These are phyloP conservation scores for Mesaphorura yosii DNA, from an alignment of 1,140 invertebrate species.

Conservation along the genomic window DNA sequence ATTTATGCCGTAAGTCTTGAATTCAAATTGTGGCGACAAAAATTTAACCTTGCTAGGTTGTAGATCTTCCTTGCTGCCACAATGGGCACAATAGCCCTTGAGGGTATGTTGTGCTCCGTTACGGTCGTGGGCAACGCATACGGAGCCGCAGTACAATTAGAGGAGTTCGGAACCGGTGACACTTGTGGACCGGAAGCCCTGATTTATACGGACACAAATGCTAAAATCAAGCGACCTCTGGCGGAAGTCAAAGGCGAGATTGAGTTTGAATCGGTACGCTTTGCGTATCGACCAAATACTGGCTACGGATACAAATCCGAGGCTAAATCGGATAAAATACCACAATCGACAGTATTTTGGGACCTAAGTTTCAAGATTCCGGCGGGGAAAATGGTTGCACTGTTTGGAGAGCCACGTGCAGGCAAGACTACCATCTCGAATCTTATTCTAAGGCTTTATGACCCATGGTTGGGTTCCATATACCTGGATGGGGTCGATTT, in stretches of 20 bases:
- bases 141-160: background rate
- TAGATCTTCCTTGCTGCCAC: constrained; percentile 76
- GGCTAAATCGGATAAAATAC: background rate
- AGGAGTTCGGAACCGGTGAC: background rate
- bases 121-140: constrained; percentile 52
- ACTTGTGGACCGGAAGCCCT: no score
- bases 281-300: constrained; percentile 65
- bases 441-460: constrained; percentile 71
- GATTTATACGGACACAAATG: no score
- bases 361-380: constrained; percentile 52
- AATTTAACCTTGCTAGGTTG: no score
- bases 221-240: constrained; percentile 47
- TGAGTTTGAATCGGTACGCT: constrained; percentile 58
- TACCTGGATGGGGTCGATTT: constrained; percentile 50
- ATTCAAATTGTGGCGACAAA: no score
- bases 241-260: constrained; percentile 55
- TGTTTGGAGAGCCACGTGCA: constrained; percentile 74
- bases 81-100: constrained; percentile 69
- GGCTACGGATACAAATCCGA: constrained; percentile 39
- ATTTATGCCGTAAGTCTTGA: constrained; percentile 56
- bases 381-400: constrained; percentile 72
- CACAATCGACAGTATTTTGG: background rate
- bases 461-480: constrained; percentile 52
- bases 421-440: constrained; percentile 84
- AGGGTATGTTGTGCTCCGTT: constrained; percentile 67